phyloP scores from a whole-genome alignment of 1,140 invertebrate genomes.

The Ephestia elutella region DNA sequence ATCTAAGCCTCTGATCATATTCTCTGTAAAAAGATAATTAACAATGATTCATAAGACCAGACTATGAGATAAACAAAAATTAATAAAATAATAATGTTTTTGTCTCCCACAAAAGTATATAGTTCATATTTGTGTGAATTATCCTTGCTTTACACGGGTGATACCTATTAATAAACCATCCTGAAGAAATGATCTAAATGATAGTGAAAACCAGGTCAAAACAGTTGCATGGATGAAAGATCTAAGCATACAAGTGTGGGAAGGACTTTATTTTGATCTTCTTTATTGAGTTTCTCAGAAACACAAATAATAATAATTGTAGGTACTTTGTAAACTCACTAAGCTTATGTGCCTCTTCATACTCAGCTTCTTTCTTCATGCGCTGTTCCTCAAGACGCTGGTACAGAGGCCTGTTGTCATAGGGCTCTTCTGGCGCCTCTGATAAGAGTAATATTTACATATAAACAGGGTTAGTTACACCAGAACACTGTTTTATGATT shows the following conservation, averaged over 20 bases:
- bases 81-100: no score
- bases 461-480: not conserved
- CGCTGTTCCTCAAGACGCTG: slow-evolving; percentile 94
- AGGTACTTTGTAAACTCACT: slow-evolving; percentile 77
- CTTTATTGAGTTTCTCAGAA: no score
- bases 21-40: slow-evolving; percentile 83
- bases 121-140: no score
- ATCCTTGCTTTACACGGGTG: no score
- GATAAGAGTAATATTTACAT: not conserved
- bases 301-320: not conserved
- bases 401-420: slow-evolving; percentile 89
- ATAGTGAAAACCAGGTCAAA: no score
- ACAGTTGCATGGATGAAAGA: no score
- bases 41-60: not conserved
- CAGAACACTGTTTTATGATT: no score
- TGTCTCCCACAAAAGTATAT: no score
- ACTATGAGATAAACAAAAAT: not conserved
- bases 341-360: slow-evolving; percentile 94
- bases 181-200: no score
- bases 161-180: no score
- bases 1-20: slow-evolving; percentile 95
- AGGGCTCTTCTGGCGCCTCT: slow-evolving; percentile 90
- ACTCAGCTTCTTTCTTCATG: slow-evolving; percentile 91
- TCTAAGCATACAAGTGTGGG: no score
- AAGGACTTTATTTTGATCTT: no score